Conservation (phyloP, 1,140 invertebrate genomes). For the Micrasema longulum region DNA sequence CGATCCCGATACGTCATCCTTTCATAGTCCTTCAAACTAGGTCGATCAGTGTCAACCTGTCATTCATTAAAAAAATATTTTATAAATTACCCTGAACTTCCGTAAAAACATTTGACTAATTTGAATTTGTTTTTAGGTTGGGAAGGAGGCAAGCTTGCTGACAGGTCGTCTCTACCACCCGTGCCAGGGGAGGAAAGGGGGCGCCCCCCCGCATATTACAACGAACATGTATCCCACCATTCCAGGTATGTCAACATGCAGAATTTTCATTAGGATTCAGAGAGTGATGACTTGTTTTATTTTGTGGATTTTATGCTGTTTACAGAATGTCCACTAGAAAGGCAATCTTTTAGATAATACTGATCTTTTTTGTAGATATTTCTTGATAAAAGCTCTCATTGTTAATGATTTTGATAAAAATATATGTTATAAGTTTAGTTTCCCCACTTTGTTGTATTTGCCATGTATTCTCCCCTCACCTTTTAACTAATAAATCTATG, state of each 20-base stretch:
- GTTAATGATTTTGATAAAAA: too few species aligned
- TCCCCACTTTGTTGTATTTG: too few species aligned
- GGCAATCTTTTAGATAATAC: neutral
- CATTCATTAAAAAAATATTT: too few species aligned
- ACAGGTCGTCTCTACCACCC: constrained; percentile 68
- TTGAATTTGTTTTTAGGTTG: constrained; percentile 62
- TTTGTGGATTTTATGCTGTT: neutral
- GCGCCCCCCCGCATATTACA: constrained; percentile 46
- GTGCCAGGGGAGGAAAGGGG: constrained; percentile 66
- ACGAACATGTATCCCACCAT: constrained; percentile 40
- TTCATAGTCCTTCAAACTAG: too few species aligned
- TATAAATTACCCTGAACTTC: too few species aligned
- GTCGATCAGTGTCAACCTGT: too few species aligned
- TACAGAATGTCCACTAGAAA: neutral
- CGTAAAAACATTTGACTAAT: too few species aligned
- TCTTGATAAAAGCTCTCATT: neutral
- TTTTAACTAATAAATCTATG: too few species aligned
- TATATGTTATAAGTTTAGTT: too few species aligned
- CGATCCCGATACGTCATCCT: too few species aligned
- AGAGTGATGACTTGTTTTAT: neutral
- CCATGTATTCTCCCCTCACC: too few species aligned
- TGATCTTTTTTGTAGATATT: too few species aligned
- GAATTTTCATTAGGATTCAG: neutral
- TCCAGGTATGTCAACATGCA: constrained; percentile 35
- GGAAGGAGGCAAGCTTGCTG: constrained; percentile 70